These are phyloP conservation scores for Drosophila setosimentum DNA, from an alignment of 2,888 invertebrate species.

Conservation along the genomic window DNA sequence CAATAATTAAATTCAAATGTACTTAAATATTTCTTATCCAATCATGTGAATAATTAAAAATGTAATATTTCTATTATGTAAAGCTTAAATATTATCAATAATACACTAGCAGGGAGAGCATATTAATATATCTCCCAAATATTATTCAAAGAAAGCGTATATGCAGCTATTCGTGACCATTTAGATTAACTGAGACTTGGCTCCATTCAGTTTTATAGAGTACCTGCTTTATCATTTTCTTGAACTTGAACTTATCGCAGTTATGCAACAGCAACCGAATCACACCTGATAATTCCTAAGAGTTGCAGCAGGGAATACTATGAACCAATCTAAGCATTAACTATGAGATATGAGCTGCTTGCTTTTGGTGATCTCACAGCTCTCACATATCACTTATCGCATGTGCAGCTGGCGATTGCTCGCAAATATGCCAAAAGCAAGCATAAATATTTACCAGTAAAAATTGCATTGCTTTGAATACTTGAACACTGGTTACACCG, in stretches of 20 bases:
- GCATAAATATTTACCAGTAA: constrained; percentile 53
- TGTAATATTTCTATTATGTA: not conserved
- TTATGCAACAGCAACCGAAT: constrained; percentile 18
- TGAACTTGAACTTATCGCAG: constrained; percentile 10
- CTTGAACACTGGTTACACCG: constrained; percentile 36
- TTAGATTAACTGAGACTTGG: constrained; percentile 19
- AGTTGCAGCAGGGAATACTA: constrained; percentile 1
- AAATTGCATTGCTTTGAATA: constrained; percentile 59
- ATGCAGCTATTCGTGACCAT: constrained; percentile 26
- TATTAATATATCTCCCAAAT: not conserved
- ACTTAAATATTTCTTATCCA: not conserved
- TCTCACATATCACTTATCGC: constrained; percentile 18
- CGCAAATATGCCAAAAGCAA: constrained; percentile 54
- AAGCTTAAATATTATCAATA: constrained; percentile 1
- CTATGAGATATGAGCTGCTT: constrained; percentile 11
- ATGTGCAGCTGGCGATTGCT: constrained; percentile 27
- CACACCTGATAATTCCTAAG: constrained; percentile 25
- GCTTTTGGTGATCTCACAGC: constrained; percentile 8
- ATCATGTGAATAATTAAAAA: not conserved
- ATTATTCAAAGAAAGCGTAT: constrained; percentile 14
- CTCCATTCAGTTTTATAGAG: not conserved
- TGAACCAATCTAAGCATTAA: constrained; percentile 11
- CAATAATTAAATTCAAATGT: not conserved
- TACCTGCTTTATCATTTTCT: constrained; percentile 41
- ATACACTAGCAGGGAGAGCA: not conserved